These are phyloP conservation scores for Pollenia griseotomentosa DNA, from an alignment of 2,888 invertebrate genomes.

Conservation along the genomic window DNA sequence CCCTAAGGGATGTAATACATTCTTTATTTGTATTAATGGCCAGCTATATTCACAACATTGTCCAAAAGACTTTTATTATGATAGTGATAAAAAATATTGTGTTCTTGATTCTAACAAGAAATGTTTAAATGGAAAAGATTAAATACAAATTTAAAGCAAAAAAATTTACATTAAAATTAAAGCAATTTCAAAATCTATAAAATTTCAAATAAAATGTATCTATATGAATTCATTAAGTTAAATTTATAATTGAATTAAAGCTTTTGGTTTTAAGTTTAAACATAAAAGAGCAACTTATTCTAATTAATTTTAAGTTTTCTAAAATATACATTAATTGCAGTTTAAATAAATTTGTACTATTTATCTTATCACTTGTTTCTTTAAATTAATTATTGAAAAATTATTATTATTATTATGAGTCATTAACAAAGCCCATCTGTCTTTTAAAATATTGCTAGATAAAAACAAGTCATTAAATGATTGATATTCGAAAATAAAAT, in stretches of 20 bases:
- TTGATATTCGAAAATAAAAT: neutral
- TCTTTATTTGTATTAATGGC: constrained; percentile 75
- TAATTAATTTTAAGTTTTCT: no score
- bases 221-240: no score
- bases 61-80: constrained; percentile 75
- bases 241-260: no score
- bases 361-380: neutral
- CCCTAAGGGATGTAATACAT: constrained; percentile 76
- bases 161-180: constrained; percentile 69
- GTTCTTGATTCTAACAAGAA: constrained; percentile 61
- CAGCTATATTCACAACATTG: constrained; percentile 75
- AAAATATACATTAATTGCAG: no score
- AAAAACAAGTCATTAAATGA: no score
- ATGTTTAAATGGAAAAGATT: constrained; percentile 46
- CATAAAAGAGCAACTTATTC: no score
- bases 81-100: constrained; percentile 67
- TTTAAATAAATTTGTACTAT: neutral
- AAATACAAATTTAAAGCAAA: neutral
- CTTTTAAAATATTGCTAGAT: neutral
- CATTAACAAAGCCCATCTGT: neutral
- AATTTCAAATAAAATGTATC: constrained; percentile 47
- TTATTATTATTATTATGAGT: no score
- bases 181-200: constrained; percentile 76
- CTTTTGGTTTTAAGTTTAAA: no score
- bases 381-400: neutral